Percentiles rank a stretch among this genome's conserved stretches.
Evolutionary conservation across 2,888 invertebrate species (phyloP).

Genomic region (Zele albiditarsus): DNA sequence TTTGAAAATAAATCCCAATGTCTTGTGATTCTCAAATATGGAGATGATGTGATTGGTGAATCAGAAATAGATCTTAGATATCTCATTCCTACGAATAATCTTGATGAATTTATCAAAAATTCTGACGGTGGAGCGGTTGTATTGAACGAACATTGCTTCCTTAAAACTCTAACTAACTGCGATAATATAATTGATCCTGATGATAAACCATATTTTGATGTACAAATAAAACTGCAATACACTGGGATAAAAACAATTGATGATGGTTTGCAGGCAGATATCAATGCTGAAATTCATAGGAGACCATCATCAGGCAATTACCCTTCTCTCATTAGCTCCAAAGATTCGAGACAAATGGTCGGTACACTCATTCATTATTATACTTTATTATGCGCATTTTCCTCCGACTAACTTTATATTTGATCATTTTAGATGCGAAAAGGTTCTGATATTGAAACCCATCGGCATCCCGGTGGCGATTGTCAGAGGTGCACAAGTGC

Average conservation of each 20-base stretch:
- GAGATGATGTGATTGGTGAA: conserved; percentile 72
- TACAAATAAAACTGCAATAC: conserved; percentile 74
- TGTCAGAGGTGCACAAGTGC: conserved; percentile 50
- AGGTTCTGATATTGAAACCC: conserved; percentile 55
- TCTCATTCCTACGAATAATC: conserved; percentile 73
- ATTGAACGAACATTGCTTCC: conserved; percentile 69
- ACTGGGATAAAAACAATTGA: conserved; percentile 55
- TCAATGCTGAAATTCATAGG: conserved; percentile 22
- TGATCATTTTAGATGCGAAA: conserved; percentile 45
- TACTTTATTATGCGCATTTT: neutral
- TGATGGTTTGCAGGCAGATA: conserved; percentile 15
- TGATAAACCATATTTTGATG: conserved; percentile 73
- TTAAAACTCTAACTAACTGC: conserved; percentile 49
- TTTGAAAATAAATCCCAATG: conserved; percentile 74
- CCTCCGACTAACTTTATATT: conserved; percentile 1
- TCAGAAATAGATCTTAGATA: conserved; percentile 74
- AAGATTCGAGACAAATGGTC: conserved; percentile 21
- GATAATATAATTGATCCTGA: conserved; percentile 40
- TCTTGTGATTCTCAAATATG: conserved; percentile 71
- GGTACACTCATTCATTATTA: neutral
- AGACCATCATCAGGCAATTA: neutral
- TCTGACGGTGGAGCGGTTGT: conserved; percentile 70
- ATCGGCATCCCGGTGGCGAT: conserved; percentile 62
- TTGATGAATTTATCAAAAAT: conserved; percentile 69
- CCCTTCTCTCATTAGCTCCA: neutral